Conservation (phyloP, 2,113 vertebrate genomes). For the Notechis scutatus region DNA sequence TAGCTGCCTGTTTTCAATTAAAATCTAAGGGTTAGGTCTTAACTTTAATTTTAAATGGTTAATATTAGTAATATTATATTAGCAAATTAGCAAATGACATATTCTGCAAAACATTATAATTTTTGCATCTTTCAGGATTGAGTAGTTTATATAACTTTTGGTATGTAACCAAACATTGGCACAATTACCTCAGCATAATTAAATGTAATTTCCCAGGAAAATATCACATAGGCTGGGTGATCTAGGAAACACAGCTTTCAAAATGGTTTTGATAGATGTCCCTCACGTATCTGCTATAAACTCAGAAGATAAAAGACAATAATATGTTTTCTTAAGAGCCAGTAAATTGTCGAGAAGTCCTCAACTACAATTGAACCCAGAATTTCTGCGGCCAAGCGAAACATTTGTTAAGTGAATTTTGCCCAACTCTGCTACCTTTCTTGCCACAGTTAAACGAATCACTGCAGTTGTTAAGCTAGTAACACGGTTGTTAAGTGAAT, state of each 20-base stretch:
- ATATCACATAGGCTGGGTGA: background rate
- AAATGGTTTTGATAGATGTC: background rate
- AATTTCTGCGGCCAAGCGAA: background rate
- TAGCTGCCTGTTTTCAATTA: background rate
- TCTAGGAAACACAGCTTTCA: background rate
- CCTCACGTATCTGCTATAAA: background rate
- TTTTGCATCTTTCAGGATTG: background rate
- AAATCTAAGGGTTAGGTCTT: background rate
- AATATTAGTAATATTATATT: background rate
- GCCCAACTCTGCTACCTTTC: background rate
- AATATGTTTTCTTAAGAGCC: background rate
- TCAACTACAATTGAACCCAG: background rate
- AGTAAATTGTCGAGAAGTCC: background rate
- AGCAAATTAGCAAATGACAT: background rate
- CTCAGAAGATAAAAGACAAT: background rate
- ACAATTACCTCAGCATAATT: background rate
- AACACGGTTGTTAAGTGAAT: background rate
- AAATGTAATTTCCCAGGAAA: background rate
- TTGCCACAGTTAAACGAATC: background rate
- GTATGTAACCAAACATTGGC: background rate
- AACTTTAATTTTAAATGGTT: background rate
- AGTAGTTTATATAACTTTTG: background rate
- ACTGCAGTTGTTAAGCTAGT: background rate
- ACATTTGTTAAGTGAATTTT: background rate
- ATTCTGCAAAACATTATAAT: background rate